phyloP scores from a whole-genome alignment of 2,113 vertebrate species.

The Ophthalmolycus amberensis region DNA sequence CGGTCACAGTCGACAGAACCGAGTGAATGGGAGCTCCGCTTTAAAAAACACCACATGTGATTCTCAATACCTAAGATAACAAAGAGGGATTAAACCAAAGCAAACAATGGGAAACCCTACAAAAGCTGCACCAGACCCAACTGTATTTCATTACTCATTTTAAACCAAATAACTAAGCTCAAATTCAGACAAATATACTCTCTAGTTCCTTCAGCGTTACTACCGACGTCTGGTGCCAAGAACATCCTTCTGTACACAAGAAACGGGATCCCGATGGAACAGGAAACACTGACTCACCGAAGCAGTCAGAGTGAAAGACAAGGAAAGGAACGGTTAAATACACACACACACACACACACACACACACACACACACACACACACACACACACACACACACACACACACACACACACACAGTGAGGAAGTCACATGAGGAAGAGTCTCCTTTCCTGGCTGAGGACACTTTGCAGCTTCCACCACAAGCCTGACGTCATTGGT shows the following conservation, averaged over 20 bases:
- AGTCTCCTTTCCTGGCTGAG: slow-evolving; percentile 49
- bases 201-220: neutral
- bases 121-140: neutral
- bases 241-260: slow-evolving; percentile 28
- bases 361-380: too few relatives aligned
- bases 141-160: neutral
- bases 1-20: slow-evolving; percentile 35
- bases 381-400: too few relatives aligned
- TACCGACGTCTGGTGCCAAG: neutral
- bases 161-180: slow-evolving; percentile 14
- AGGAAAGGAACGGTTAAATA: slow-evolving; percentile 15
- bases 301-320: slow-evolving; percentile 11
- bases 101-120: slow-evolving; percentile 14
- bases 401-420: too few relatives aligned
- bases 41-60: neutral
- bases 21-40: neutral
- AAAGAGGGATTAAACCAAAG: neutral
- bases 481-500: neutral
- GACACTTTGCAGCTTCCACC: slow-evolving; percentile 34
- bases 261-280: neutral
- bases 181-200: slow-evolving; percentile 7
- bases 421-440: slow-evolving; percentile 55
- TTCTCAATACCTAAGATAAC: neutral
- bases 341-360: too few relatives aligned
- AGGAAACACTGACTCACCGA: slow-evolving; percentile 51